Conservation (phyloP, 1,140 invertebrate species). For the Solenopsis invicta region DNA sequence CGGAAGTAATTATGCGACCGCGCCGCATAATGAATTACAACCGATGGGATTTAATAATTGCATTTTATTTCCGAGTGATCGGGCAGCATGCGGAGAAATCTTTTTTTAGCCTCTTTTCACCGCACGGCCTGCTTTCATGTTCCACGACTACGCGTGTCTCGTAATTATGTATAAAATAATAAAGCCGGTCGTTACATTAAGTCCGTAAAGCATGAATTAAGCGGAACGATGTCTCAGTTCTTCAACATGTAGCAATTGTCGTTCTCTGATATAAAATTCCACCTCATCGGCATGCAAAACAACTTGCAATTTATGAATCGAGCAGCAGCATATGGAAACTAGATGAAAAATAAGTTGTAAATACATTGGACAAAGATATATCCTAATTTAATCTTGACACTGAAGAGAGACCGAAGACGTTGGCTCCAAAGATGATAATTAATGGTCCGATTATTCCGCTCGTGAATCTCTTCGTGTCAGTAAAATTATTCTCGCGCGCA, state of each 20-base stretch:
- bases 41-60: slow-evolving; percentile 53
- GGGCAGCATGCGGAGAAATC: not conserved
- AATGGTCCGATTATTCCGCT: slow-evolving; percentile 20
- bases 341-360: not conserved
- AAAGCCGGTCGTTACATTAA: slow-evolving; percentile 18
- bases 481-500: slow-evolving; percentile 14
- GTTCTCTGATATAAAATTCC: not conserved
- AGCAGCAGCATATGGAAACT: not conserved
- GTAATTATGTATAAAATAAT: slow-evolving; percentile 39
- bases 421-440: slow-evolving; percentile 14
- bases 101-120: slow-evolving; percentile 18
- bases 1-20: slow-evolving; percentile 59
- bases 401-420: not conserved
- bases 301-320: not conserved
- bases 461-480: slow-evolving; percentile 16
- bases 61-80: slow-evolving; percentile 53
- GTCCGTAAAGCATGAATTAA: slow-evolving; percentile 2
- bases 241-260: not conserved
- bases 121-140: slow-evolving; percentile 42
- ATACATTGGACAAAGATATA: slow-evolving; percentile 3
- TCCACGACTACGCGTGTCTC: slow-evolving; percentile 4
- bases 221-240: not conserved
- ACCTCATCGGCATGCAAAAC: not conserved
- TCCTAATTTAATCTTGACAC: slow-evolving; percentile 11
- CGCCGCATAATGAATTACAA: slow-evolving; percentile 47